Conservation (phyloP, 2,797 vertebrate genomes). For the Otolemur crassicaudatus region DNA sequence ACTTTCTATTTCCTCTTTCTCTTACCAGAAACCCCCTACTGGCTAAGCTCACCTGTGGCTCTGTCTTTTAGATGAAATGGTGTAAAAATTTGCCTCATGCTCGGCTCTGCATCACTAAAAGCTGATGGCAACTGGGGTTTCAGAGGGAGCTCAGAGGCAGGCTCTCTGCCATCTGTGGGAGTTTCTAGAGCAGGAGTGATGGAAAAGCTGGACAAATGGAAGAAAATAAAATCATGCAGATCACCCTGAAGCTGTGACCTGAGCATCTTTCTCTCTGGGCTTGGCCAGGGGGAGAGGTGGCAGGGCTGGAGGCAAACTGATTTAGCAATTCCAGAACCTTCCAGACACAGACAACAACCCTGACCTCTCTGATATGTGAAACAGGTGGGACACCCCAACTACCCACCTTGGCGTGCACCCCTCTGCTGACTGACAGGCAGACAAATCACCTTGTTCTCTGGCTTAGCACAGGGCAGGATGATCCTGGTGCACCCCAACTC, state of each 20-base stretch:
- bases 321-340: no score
- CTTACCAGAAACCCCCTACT: neutral
- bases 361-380: neutral
- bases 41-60: neutral
- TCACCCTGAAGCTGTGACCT: neutral
- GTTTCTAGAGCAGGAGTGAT: neutral
- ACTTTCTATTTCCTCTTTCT: neutral
- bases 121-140: neutral
- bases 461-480: neutral
- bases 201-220: neutral
- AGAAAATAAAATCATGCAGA: neutral
- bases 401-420: neutral
- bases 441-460: neutral
- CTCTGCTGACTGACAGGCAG: neutral
- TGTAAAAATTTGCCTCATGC: neutral
- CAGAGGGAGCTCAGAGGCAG: neutral
- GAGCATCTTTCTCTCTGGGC: neutral
- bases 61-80: neutral
- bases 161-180: neutral
- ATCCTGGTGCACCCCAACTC: neutral
- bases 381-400: no score
- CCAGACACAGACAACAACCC: rapidly evolving
- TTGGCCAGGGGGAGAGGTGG: neutral
- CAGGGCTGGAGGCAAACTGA: neutral
- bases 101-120: neutral